Evolutionary conservation across 2,797 vertebrate genomes (phyloP).

Genomic region (Notolepis coatsorum): DNA sequence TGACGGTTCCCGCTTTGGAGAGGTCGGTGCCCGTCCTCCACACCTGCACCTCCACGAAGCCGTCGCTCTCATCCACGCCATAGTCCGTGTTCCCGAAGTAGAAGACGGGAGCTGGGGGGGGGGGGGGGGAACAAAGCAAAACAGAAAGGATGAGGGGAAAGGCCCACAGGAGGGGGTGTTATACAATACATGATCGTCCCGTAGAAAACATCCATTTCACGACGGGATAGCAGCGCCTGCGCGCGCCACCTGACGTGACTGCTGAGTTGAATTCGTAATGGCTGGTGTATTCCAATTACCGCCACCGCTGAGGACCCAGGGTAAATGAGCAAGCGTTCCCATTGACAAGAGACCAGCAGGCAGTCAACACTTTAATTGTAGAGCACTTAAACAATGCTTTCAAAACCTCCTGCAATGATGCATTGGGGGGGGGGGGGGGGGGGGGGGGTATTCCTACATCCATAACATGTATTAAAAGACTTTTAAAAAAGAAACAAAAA

Average conservation of each 20-base stretch:
- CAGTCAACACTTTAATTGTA: constrained; percentile 48
- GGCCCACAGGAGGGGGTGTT: neutral
- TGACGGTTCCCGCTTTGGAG: constrained; percentile 88
- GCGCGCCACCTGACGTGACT: constrained; percentile 56
- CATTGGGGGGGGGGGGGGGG: constrained; percentile 21
- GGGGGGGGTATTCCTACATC: constrained; percentile 30
- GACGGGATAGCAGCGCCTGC: constrained; percentile 48
- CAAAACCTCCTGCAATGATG: constrained; percentile 42
- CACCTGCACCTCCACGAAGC: constrained; percentile 87
- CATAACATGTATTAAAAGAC: constrained; percentile 37
- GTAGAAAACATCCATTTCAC: constrained; percentile 22
- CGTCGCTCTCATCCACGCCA: constrained; percentile 90
- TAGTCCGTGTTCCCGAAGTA: constrained; percentile 89
- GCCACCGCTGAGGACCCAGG: constrained; percentile 69
- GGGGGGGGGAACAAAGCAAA: constrained; percentile 16
- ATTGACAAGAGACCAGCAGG: constrained; percentile 48
- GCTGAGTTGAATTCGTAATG: constrained; percentile 58
- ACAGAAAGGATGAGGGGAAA: constrained; percentile 19
- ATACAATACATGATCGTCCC: constrained; percentile 42
- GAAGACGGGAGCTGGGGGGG: constrained; percentile 81
- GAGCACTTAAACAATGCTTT: constrained; percentile 55
- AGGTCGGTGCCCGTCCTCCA: constrained; percentile 93
- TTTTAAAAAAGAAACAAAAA: too few species aligned
- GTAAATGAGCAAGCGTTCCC: constrained; percentile 36
- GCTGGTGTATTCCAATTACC: constrained; percentile 20